These are phyloP conservation scores for Neomonachus schauinslandi DNA, from an alignment of 2,113 vertebrate species.

Conservation along the genomic window DNA sequence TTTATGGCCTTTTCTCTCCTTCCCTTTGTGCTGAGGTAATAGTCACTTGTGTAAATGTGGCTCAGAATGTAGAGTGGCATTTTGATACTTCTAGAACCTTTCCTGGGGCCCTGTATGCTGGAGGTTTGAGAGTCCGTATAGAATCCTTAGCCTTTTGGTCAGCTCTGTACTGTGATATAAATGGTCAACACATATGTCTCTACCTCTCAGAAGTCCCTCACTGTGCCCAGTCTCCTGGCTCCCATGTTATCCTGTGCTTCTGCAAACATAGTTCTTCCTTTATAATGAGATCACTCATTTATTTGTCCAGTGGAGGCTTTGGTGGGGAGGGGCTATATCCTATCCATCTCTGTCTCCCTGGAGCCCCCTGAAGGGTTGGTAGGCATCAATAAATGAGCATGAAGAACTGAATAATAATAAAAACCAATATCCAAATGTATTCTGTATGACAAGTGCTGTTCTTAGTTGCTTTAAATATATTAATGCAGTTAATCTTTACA, in stretches of 20 bases:
- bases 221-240: not conserved
- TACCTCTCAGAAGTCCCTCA: not conserved
- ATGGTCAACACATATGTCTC: too few relatives aligned
- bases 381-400: not conserved
- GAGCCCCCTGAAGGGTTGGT: not conserved
- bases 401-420: not conserved
- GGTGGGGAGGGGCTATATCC: not conserved
- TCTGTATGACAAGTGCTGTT: not conserved
- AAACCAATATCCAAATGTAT: not conserved
- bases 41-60: not conserved
- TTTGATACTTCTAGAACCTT: not conserved
- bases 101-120: fast-evolving
- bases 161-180: fast-evolving
- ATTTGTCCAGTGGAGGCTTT: not conserved
- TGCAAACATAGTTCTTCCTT: not conserved
- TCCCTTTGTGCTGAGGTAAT: not conserved
- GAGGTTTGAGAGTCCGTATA: not conserved
- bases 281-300: not conserved
- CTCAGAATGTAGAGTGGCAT: not conserved
- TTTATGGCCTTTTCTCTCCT: not conserved
- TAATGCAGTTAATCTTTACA: not conserved
- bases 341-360: not conserved
- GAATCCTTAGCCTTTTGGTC: not conserved
- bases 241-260: not conserved
- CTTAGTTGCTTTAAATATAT: not conserved